Evolutionary conservation across 2,113 vertebrate genomes (phyloP).

Genomic region (Jacana jacana): DNA sequence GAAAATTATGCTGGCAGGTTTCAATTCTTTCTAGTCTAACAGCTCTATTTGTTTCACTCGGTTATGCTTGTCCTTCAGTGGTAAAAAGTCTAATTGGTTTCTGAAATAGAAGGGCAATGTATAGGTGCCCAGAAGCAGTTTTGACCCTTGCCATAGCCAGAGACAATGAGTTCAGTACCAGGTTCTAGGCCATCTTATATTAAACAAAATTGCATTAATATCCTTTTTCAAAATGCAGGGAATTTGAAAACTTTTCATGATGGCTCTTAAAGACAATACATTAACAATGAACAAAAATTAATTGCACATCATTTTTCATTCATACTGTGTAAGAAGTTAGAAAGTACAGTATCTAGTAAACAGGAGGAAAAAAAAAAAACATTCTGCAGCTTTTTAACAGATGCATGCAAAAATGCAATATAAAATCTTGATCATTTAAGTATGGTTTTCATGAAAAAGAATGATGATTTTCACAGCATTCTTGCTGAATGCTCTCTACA

Average conservation of each 20-base stretch:
- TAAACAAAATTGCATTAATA: not conserved
- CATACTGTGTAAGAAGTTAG: not conserved
- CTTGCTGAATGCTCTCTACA: not conserved
- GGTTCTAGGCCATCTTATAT: not conserved
- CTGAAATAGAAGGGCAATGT: not conserved
- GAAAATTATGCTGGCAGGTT: not conserved
- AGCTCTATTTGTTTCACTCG: not conserved
- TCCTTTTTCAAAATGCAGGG: not conserved
- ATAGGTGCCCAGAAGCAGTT: not conserved
- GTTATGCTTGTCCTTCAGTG: not conserved
- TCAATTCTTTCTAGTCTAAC: not conserved
- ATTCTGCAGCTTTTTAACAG: not conserved
- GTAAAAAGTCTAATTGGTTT: not conserved
- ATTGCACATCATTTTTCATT: not conserved
- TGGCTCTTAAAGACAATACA: not conserved
- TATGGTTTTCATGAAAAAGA: not conserved
- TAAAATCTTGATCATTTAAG: not conserved
- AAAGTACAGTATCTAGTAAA: not conserved
- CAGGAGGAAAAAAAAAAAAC: not conserved
- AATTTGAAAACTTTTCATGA: not conserved
- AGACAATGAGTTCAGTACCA: not conserved
- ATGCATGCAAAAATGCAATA: not conserved
- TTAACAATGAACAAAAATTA: not conserved
- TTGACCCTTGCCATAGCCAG: not conserved
- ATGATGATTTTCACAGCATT: not conserved